Base-by-base conservation (phyloP, 37 sponge, comb jelly and placozoan species). In the Chondrilla cf. caribensis region DNA sequence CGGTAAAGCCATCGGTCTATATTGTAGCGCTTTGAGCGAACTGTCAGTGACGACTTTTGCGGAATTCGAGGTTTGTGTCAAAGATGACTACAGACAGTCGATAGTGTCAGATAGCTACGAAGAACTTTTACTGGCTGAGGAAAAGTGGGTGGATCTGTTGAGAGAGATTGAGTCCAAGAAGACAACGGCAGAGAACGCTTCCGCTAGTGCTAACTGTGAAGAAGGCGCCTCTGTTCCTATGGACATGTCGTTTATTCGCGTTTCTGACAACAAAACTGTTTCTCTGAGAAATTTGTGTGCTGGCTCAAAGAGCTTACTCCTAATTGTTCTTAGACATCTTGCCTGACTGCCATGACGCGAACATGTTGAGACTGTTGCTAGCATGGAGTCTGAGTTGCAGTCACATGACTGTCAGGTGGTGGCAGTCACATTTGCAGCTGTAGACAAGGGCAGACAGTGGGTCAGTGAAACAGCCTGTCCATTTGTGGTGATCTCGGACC, bases 261-360 rank as follows among this genome's bases (percentile, higher is more conserved):
- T 73, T 5, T 32, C 31, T 8, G 36, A 7, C 21, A 36, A 24
- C 1, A 38, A 73, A 24, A 1, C 2, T 25, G 44, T 42, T 21
- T 24, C 76, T 2, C 44, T 73, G 76, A 36, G 38, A 36, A 1
- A 22, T 37, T 24, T 73, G 22, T 24, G 24, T 1, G 11, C 17
- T 3, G 76, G 24, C 5, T n/a, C 11, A 8, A 73, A 37, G 31
- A 37, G 44, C 36, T 24, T 73, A 1, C 67, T 90, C 25, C 78
- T 86, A 17, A 73, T 90, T 4, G 65, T 90, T 24, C 64, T 86
- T 22, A 62, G 86, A 21, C 90, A 90, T 47, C 82, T 83, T 70
- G 86, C 83, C 41, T 90, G 90, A 90, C 44, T 67, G 38, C 90
- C 90, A 4, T 90, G 90, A 90, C 31, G 67, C 65, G 38, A 40